Conservation (phyloP, 2,797 vertebrate genomes). For the Lepilemur septentrionalis region DNA sequence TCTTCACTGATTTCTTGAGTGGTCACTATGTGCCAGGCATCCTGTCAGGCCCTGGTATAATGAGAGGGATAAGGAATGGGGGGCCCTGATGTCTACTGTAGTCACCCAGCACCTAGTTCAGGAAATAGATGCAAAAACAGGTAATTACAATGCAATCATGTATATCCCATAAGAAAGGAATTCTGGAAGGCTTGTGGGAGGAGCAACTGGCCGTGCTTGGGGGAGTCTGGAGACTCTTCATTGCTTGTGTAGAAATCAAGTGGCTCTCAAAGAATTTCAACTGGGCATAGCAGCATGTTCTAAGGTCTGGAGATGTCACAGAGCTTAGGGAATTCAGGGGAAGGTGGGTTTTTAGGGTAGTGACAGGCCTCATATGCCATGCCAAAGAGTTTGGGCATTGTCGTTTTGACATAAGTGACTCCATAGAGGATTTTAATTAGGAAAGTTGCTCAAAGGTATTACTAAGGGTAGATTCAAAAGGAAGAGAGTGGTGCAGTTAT, state of each 20-base stretch:
- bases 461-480: background rate
- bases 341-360: background rate
- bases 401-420: background rate
- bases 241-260: background rate
- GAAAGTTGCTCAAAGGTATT: background rate
- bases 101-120: background rate
- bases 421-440: background rate
- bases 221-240: background rate
- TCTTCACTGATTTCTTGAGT: background rate
- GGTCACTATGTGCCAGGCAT: background rate
- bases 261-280: background rate
- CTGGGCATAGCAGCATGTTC: background rate
- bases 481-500: background rate
- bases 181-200: background rate
- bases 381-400: background rate
- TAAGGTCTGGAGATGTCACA: background rate
- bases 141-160: background rate
- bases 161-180: background rate
- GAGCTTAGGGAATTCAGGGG: background rate
- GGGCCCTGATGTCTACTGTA: background rate
- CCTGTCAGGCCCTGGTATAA: background rate
- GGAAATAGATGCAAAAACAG: background rate
- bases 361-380: background rate
- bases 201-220: background rate
- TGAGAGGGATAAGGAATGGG: background rate